Percentiles rank a stretch among this genome's conserved stretches.
Evolutionary conservation across 2,113 vertebrate genomes (phyloP).

Genomic region (Brienomyrus brachyistius): DNA sequence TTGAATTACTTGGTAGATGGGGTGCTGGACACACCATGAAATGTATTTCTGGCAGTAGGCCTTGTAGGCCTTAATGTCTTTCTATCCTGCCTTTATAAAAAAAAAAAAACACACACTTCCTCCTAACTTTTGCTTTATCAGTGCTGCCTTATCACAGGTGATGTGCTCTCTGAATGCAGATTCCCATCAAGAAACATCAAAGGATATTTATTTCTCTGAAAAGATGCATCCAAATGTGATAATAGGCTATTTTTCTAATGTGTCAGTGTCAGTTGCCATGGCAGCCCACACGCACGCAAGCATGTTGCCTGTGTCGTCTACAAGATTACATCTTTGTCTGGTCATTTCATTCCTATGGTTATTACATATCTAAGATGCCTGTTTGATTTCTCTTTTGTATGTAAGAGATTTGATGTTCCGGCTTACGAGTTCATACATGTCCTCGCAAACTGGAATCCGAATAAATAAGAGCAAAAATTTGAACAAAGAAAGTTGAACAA

Average conservation of each 20-base stretch:
- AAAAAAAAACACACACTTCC: not conserved
- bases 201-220: not conserved
- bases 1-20: not conserved
- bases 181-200: not conserved
- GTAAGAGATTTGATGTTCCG: not conserved
- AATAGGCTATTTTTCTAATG: conserved; percentile 2
- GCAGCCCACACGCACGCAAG: not conserved
- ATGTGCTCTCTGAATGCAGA: not conserved
- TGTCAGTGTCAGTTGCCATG: not conserved
- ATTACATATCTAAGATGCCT: not conserved
- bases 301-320: not conserved
- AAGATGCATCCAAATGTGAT: not conserved
- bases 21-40: not conserved
- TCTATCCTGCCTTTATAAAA: not conserved
- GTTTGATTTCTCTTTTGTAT: not conserved
- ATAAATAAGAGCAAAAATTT: not conserved
- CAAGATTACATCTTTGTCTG: not conserved
- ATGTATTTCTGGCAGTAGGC: too few species aligned
- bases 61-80: not conserved
- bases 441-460: not conserved
- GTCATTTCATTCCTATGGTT: not conserved
- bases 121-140: not conserved
- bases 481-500: not conserved
- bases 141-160: not conserved
- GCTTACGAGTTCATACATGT: not conserved